Evolutionary conservation across 2,888 invertebrate species (phyloP).

Genomic region (Ornithoptera alexandrae): DNA sequence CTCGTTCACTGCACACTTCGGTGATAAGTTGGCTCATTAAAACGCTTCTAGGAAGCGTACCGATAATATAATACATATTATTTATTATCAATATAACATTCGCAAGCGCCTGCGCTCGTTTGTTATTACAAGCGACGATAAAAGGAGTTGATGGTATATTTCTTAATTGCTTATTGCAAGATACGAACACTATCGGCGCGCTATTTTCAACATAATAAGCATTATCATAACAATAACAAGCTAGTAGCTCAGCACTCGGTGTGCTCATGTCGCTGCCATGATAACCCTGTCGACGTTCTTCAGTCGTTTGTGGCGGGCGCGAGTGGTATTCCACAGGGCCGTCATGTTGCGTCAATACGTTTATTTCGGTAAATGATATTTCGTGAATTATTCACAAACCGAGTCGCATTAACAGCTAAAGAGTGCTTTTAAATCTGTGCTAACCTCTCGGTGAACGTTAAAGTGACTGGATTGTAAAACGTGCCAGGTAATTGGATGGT

Average conservation of each 20-base stretch:
- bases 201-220: constrained; percentile 76
- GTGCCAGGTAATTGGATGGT: constrained; percentile 12
- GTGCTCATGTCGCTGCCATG: constrained; percentile 47
- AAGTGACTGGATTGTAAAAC: constrained; percentile 15
- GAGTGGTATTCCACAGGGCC: constrained; percentile 9
- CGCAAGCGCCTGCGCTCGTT: constrained; percentile 50
- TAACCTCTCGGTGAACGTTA: constrained; percentile 4
- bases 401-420: not conserved
- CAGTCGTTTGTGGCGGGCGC: constrained; percentile 32
- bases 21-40: constrained; percentile 32
- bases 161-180: constrained; percentile 74
- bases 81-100: constrained; percentile 47
- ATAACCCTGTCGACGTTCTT: constrained; percentile 33
- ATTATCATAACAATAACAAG: constrained; percentile 79
- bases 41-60: constrained; percentile 53
- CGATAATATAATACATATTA: constrained; percentile 42
- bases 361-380: constrained; percentile 3
- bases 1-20: constrained; percentile 21
- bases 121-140: constrained; percentile 57
- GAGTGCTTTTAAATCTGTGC: constrained; percentile 3
- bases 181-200: constrained; percentile 70
- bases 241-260: constrained; percentile 60
- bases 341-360: constrained; percentile 3
- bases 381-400: not conserved
- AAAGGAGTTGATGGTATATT: constrained; percentile 57